phyloP scores from a whole-genome alignment of 2,888 invertebrate genomes.

The Troides oblongomaculatus region DNA sequence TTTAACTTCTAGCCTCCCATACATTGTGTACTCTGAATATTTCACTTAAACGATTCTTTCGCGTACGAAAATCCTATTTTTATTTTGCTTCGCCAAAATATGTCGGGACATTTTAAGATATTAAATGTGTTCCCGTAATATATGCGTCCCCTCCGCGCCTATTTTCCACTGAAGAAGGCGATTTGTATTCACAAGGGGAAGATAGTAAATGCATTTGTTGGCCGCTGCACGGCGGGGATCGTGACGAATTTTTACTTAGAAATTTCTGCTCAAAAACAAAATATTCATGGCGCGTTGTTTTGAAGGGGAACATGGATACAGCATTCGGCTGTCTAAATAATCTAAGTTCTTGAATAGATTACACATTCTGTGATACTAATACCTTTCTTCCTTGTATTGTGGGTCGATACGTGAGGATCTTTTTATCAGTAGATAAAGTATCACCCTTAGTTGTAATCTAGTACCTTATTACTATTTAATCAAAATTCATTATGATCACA shows the following conservation, averaged over 20 bases:
- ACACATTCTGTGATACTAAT: too few species aligned
- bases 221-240: slow-evolving; percentile 40
- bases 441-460: too few species aligned
- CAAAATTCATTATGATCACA: too few species aligned
- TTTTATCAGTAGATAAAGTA: too few species aligned
- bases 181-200: slow-evolving; percentile 51
- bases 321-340: slow-evolving; percentile 32
- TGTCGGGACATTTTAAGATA: slow-evolving; percentile 47
- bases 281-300: slow-evolving; percentile 40
- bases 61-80: slow-evolving; percentile 38
- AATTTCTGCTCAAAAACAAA: slow-evolving; percentile 36
- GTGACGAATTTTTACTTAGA: slow-evolving; percentile 38
- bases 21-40: slow-evolving; percentile 20
- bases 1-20: slow-evolving; percentile 7
- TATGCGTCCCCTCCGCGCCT: slow-evolving; percentile 41
- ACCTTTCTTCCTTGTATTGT: too few species aligned
- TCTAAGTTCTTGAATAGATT: slow-evolving; percentile 26
- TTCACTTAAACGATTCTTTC: slow-evolving; percentile 23
- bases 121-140: slow-evolving; percentile 47
- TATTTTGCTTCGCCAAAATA: slow-evolving; percentile 40
- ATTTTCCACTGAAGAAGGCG: slow-evolving; percentile 42
- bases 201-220: slow-evolving; percentile 41
- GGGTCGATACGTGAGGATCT: too few species aligned
- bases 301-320: slow-evolving; percentile 33
- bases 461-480: too few species aligned